phyloP scores from a whole-genome alignment of 2,113 vertebrate species.

The Probosciger aterrimus region DNA sequence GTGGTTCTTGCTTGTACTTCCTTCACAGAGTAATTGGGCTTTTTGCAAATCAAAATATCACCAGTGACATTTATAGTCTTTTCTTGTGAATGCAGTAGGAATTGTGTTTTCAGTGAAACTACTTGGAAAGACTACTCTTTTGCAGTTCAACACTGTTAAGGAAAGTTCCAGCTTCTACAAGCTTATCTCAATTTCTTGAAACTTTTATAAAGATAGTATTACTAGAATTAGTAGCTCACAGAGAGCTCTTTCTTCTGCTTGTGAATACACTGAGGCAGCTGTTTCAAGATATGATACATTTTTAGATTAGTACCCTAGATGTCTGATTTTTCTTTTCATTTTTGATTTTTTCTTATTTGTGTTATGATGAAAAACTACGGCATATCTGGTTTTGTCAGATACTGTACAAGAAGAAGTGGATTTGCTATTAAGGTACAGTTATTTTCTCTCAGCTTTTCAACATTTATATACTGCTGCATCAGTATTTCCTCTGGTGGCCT shows the following conservation, averaged over 20 bases:
- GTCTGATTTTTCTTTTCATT: neutral
- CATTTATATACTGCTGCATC: neutral
- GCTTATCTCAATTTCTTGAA: neutral
- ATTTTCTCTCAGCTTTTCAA: neutral
- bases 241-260: neutral
- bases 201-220: neutral
- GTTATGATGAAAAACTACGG: neutral
- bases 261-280: neutral
- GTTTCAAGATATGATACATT: neutral
- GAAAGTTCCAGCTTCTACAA: neutral
- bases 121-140: neutral
- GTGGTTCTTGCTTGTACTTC: neutral
- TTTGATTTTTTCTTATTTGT: neutral
- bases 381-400: neutral
- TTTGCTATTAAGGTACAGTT: neutral
- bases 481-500: conserved; percentile 71
- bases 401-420: neutral
- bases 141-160: neutral
- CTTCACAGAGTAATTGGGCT: neutral
- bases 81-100: neutral
- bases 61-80: neutral
- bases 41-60: neutral
- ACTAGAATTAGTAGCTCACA: neutral
- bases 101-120: neutral
- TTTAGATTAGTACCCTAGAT: neutral